Evolutionary conservation across 2,888 invertebrate species (phyloP), one percentile per base, ranked within the genome.

Genomic region (Ellobium chinense): DNA sequence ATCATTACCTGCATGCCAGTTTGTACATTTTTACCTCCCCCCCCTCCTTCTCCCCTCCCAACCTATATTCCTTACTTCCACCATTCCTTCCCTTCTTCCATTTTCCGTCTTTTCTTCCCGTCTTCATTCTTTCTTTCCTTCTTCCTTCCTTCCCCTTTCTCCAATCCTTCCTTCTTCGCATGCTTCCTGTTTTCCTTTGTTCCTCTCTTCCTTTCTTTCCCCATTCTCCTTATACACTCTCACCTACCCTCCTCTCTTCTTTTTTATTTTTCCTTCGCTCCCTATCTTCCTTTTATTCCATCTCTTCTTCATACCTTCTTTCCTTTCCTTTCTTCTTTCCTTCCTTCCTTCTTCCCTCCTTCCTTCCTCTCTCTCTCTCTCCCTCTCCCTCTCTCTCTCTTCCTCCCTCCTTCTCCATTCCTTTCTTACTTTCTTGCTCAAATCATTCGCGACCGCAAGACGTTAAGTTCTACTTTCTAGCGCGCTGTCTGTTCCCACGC

Each of bases 351-450:
- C 39, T 29, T 39, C 36, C 39, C 36, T 39, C 39, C 27, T 69
- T 39, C 39, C 46, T 69, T 39, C 39, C 69, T 69, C 69, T 69
- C 69, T 69, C 39, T 39, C 39, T 39, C 69, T 69, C 39, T 69
- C 69, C 39, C 39, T 69, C 39, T 37, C 39, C n/a, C 39, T 39
- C 69, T 39, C 24, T 4, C 69, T 69, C 39, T 37, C 39, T 68
- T 46, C 24, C 69, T 69, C 69, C 46, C 69, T 69, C 69, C 46
- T 46, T 69, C 69, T 69, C 66, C 12, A 18, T 66, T 31, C 29
- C 66, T 66, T 31, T 66, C 34, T 34, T 34, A 12, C 70, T 70
- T n/a, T n/a, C n/a, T n/a, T n/a, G n/a, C n/a, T n/a, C n/a, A n/a
- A n/a, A n/a, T n/a, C n/a, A n/a, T n/a, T n/a, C n/a, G n/a, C n/a